Base-by-base conservation (phyloP, 2,888 invertebrate genomes). In the Caenorhabditis sp. region DNA sequence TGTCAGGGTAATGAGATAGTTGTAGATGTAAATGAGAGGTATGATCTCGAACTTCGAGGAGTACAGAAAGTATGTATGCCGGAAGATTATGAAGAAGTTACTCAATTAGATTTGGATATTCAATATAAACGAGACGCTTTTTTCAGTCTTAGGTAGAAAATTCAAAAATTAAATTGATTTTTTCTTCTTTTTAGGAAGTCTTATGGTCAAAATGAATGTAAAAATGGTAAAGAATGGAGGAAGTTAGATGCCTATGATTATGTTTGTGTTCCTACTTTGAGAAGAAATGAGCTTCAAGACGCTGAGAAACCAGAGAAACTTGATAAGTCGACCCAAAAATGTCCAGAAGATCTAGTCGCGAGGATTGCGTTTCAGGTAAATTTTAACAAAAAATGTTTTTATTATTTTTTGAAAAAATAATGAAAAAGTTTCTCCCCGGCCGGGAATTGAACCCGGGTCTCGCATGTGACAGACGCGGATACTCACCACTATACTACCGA, bases 401-500 rank as follows among this genome's bases (percentile, higher is more conserved):
- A 31, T n/a, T 56, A 26, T 31, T 50, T 56, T 17, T 25, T 27
- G 27, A 21, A 12, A 38, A 21, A 43, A 38, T 20, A 20, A 20
- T 21, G n/a, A 61, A 52, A 52, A 17, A 43, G 3, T 62, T 76
- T 76, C 76, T 76, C 76, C 71, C 76, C 76, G 77, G 80, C 77
- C 77, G 77, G 77, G 78, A 77, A 77, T 78, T 75, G 80, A 78
- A 80, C 74, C 73, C 75, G 76, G 74, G 76, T 76, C 76, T 77
- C 77, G 75, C 76, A 79, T 78, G 77, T 79, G 77, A 83, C 83
- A 83, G 83, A 79, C 83, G 83, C 83, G 83, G 83, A 83, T 83
- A 83, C 83, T 83, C 72, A 83, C 83, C 82, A 83, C 83, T 83
- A 83, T 82, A 83, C 83, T 83, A 83, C 81, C 80, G 78, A 81